Conservation (phyloP, 2,113 vertebrate species). For the Pituophis catenifer region DNA sequence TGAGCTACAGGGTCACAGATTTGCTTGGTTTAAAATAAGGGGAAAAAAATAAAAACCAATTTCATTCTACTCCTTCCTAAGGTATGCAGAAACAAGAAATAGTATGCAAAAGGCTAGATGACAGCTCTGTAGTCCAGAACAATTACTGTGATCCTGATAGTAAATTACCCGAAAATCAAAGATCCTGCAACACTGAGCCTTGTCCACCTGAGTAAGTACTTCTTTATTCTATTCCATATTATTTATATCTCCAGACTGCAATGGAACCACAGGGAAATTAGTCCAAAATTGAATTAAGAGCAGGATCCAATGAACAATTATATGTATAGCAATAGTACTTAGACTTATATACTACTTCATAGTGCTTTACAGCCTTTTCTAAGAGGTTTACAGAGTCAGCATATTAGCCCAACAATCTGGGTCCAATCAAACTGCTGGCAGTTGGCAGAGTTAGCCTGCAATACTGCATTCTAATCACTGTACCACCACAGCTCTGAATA, state of each 20-base stretch:
- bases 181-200: slow-evolving; percentile 92
- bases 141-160: slow-evolving; percentile 93
- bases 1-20: not conserved
- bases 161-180: slow-evolving; percentile 93
- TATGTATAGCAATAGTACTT: no score
- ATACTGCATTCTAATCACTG: no score
- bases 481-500: no score
- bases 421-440: no score
- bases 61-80: slow-evolving; percentile 62
- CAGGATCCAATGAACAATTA: not conserved
- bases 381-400: no score
- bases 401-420: no score
- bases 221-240: slow-evolving; percentile 3
- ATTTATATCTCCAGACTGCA: slow-evolving; percentile 1
- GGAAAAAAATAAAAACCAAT: slow-evolving; percentile 35
- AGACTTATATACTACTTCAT: no score
- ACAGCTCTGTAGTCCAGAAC: slow-evolving; percentile 93
- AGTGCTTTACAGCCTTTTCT: no score
- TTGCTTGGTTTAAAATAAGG: not conserved
- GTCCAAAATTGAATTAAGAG: not conserved
- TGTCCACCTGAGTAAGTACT: slow-evolving; percentile 95
- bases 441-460: no score
- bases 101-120: slow-evolving; percentile 92
- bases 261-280: not conserved
- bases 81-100: slow-evolving; percentile 93